Percentiles rank a stretch among this genome's conserved stretches.
phyloP scores from a whole-genome alignment of 2,113 vertebrate species.

The Eolophus roseicapilla region DNA sequence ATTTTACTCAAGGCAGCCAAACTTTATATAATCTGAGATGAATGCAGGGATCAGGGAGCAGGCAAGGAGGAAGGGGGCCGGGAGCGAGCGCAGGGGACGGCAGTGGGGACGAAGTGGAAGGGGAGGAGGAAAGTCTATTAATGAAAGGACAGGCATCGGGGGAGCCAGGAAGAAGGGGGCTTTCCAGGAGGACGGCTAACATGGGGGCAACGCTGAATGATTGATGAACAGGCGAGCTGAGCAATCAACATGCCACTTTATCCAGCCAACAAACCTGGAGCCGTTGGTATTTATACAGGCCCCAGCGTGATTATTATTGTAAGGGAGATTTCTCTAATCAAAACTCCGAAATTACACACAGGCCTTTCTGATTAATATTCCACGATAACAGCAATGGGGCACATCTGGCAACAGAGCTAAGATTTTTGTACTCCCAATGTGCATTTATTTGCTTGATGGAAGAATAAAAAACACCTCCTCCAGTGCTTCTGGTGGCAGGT shows the following conservation, averaged over 20 bases:
- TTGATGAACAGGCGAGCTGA: constrained; percentile 65
- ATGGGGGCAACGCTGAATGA: constrained; percentile 41
- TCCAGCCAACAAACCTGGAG: constrained; percentile 57
- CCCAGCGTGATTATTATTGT: constrained; percentile 78
- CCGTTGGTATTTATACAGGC: constrained; percentile 66
- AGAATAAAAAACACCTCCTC: constrained; percentile 43
- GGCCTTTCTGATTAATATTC: constrained; percentile 79
- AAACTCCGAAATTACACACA: constrained; percentile 78
- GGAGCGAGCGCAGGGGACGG: background rate
- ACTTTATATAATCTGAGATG: constrained; percentile 60
- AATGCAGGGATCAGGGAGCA: constrained; percentile 45
- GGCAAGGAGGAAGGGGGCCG: constrained; percentile 34
- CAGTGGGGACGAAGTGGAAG: background rate
- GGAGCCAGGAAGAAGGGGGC: background rate
- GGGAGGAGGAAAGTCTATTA: constrained; percentile 19
- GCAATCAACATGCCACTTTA: constrained; percentile 66
- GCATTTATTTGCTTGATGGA: constrained; percentile 50
- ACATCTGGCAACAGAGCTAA: constrained; percentile 71
- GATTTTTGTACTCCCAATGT: constrained; percentile 34
- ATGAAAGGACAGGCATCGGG: background rate
- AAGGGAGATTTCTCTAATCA: constrained; percentile 81
- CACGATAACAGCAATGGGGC: constrained; percentile 75
- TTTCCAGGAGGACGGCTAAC: constrained; percentile 7
- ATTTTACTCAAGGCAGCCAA: constrained; percentile 65
- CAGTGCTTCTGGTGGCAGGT: accelerated